Conservation (phyloP, 2,888 invertebrate species). For the Apodemia mormo region DNA sequence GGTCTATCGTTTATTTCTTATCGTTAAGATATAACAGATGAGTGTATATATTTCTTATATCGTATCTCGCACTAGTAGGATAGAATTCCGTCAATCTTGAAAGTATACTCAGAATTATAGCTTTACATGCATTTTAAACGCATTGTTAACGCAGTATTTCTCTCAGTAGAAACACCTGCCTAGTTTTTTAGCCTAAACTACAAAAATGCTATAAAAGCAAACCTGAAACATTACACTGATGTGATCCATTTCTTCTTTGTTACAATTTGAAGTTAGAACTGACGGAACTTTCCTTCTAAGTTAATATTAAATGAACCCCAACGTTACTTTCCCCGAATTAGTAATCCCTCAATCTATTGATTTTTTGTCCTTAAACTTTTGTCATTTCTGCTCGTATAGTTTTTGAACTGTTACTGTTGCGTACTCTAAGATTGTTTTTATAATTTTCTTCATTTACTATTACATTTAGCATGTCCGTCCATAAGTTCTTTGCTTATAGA, state of each 20-base stretch:
- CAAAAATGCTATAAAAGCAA: neutral
- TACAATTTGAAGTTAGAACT: constrained; percentile 8
- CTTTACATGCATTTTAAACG: too few species aligned
- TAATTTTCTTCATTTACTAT: neutral
- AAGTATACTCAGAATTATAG: too few species aligned
- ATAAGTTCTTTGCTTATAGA: too few species aligned
- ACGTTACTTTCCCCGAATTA: constrained; percentile 1
- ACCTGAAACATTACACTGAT: neutral
- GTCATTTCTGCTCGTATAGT: neutral
- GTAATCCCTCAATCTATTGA: constrained; percentile 9
- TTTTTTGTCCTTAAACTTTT: constrained; percentile 12
- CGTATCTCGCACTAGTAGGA: too few species aligned
- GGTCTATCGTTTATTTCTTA: too few species aligned
- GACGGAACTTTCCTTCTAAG: constrained; percentile 8
- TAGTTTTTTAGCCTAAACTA: neutral
- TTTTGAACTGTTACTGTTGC: neutral
- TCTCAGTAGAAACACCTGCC: too few species aligned
- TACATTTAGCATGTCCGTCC: too few species aligned
- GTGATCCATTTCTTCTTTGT: neutral
- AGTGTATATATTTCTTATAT: too few species aligned
- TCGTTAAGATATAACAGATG: too few species aligned
- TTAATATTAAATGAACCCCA: constrained; percentile 15
- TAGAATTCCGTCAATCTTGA: too few species aligned
- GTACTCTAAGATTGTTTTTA: neutral
- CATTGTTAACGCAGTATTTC: too few species aligned